Evolutionary conservation across 2,888 invertebrate species (phyloP).

Genomic region (Fabriciana adippe): DNA sequence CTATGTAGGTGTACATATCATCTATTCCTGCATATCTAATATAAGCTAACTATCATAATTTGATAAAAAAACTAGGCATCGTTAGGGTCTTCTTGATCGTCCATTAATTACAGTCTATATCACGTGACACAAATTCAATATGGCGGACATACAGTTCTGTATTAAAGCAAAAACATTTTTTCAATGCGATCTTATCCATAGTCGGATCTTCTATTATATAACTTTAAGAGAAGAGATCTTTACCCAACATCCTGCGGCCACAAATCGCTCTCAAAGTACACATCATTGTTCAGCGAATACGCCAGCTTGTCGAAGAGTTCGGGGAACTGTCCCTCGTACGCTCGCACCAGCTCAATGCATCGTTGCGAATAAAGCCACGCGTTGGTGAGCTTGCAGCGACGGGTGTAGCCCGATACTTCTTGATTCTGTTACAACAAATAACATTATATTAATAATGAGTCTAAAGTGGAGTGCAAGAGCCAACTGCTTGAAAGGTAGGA

Average conservation of each 20-base stretch:
- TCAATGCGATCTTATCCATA: too few relatives aligned
- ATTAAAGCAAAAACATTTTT: too few relatives aligned
- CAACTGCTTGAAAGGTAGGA: too few relatives aligned
- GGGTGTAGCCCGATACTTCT: constrained; percentile 91
- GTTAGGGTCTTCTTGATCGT: too few relatives aligned
- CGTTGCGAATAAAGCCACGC: constrained; percentile 92
- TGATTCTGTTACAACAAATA: constrained; percentile 74
- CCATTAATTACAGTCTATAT: not conserved
- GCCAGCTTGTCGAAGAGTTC: constrained; percentile 86
- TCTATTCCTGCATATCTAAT: too few relatives aligned
- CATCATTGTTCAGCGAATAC: constrained; percentile 63
- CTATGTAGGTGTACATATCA: too few relatives aligned
- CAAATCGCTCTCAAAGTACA: constrained; percentile 85
- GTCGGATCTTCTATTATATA: too few relatives aligned
- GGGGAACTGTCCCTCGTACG: constrained; percentile 88
- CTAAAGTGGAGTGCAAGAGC: too few relatives aligned
- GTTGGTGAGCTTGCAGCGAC: constrained; percentile 81
- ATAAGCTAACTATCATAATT: too few relatives aligned
- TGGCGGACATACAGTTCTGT: too few relatives aligned
- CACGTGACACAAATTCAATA: too few relatives aligned
- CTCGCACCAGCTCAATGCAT: constrained; percentile 86
- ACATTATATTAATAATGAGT: not conserved
- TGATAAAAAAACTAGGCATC: too few relatives aligned
- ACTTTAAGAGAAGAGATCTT: constrained; percentile 40
- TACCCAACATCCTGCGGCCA: constrained; percentile 83